Percentiles rank a stretch among this genome's conserved stretches.
Conservation (phyloP, 2,888 invertebrate genomes). For the Tanypteryx hageni region DNA sequence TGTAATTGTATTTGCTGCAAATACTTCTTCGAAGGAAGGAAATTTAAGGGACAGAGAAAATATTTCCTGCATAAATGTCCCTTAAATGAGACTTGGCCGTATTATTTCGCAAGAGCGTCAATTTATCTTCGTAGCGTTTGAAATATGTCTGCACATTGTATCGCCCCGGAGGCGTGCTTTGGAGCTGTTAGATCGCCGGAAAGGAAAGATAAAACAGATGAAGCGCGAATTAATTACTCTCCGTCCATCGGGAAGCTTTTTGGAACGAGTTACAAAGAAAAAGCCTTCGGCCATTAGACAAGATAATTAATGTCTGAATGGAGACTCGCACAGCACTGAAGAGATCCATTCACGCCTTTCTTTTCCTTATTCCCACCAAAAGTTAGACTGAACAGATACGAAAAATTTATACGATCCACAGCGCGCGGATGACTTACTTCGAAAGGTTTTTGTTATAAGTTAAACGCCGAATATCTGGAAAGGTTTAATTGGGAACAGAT, state of each 20-base stretch:
- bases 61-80: background rate
- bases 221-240: background rate
- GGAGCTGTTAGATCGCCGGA: background rate
- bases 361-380: no score
- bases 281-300: background rate
- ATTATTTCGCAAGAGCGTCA: conserved; percentile 5
- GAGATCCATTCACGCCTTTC: no score
- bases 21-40: background rate
- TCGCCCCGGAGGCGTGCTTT: background rate
- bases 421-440: no score
- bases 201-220: conserved; percentile 22
- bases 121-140: background rate
- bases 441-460: no score
- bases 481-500: no score
- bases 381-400: no score
- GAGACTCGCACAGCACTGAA: background rate
- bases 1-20: background rate
- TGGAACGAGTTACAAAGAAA: background rate
- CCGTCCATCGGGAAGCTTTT: background rate
- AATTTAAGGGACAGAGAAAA: background rate
- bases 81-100: background rate
- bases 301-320: background rate
- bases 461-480: no score
- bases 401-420: no score
- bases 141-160: background rate